These are phyloP conservation scores for Elysia crispata DNA, from an alignment of 2,888 invertebrate species.

Conservation along the genomic window DNA sequence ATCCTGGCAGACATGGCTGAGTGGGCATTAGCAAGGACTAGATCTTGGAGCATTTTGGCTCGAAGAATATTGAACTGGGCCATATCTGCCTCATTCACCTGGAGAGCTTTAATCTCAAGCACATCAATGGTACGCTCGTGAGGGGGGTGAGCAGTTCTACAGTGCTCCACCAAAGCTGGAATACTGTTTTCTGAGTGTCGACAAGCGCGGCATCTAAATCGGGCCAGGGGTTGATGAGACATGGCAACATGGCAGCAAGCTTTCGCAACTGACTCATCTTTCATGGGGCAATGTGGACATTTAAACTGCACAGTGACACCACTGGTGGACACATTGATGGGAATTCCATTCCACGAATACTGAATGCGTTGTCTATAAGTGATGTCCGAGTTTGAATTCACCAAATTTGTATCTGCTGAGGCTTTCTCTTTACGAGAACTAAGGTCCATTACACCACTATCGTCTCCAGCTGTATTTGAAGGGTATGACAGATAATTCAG, in stretches of 20 bases:
- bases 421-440: constrained; percentile 23
- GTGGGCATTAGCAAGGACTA: background rate
- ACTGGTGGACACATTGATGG: constrained; percentile 41
- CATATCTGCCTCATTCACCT: constrained; percentile 44
- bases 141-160: constrained; percentile 36
- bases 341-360: constrained; percentile 47
- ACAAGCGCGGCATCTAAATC: constrained; percentile 65
- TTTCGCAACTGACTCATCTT: constrained; percentile 45
- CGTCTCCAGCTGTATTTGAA: background rate
- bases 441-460: constrained; percentile 41
- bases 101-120: constrained; percentile 39
- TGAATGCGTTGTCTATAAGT: constrained; percentile 38
- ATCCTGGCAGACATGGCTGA: constrained; percentile 32
- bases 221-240: constrained; percentile 62
- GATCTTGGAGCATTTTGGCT: constrained; percentile 1
- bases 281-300: constrained; percentile 44
- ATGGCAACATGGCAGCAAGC: constrained; percentile 44
- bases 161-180: constrained; percentile 45
- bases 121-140: constrained; percentile 44
- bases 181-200: constrained; percentile 62
- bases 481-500: background rate
- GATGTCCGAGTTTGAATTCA: constrained; percentile 35
- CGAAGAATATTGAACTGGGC: constrained; percentile 40
- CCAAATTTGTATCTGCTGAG: constrained; percentile 10
- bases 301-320: constrained; percentile 43